phyloP scores from a whole-genome alignment of 2,888 invertebrate species.

The Xestia xanthographa region DNA sequence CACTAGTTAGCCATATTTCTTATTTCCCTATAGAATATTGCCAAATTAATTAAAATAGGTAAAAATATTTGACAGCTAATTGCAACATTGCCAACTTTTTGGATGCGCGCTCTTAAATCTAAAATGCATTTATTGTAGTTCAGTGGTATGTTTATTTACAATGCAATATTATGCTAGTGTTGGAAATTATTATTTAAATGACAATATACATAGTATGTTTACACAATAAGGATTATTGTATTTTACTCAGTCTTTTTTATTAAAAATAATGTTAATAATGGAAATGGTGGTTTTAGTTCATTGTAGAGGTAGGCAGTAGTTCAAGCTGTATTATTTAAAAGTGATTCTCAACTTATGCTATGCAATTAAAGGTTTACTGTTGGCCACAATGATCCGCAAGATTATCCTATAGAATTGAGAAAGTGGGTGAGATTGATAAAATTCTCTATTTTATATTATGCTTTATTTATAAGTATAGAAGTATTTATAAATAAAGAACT shows the following conservation, averaged over 20 bases:
- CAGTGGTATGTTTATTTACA: background rate
- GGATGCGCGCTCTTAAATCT: background rate
- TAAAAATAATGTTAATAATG: background rate
- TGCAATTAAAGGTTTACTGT: too few relatives aligned
- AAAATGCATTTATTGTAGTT: conserved; percentile 27
- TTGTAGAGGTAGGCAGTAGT: background rate
- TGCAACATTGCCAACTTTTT: too few relatives aligned
- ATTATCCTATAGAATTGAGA: background rate
- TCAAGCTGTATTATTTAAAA: background rate
- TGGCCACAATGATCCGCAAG: background rate
- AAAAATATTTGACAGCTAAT: too few relatives aligned
- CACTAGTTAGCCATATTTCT: too few relatives aligned
- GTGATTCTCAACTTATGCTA: background rate
- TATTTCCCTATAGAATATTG: too few relatives aligned
- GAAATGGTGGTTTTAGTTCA: background rate
- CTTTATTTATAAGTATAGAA: too few relatives aligned
- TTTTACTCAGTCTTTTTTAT: background rate
- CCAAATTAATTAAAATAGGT: too few relatives aligned
- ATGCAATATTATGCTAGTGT: background rate
- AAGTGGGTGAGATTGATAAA: background rate
- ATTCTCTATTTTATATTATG: background rate
- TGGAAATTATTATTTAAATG: background rate
- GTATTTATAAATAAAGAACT: too few relatives aligned
- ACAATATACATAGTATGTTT: background rate
- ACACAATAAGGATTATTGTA: background rate